Base-by-base conservation (phyloP, 2,797 vertebrate genomes). In the Ptychadena robeensis region DNA sequence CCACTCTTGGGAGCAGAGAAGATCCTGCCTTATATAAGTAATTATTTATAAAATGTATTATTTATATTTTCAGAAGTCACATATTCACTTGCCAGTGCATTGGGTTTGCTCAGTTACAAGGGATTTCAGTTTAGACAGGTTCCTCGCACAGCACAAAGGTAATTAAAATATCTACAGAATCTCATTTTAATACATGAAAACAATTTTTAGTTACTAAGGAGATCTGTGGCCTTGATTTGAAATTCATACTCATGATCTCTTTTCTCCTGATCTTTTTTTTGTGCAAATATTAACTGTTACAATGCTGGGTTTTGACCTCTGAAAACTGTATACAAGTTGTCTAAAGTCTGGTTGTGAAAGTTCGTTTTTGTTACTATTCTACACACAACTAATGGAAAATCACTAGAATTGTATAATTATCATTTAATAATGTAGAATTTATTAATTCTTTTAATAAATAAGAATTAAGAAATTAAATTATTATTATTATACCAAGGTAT, bases 31-130 rank as follows among this genome's bases (percentile, higher is more conserved):
- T 27, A 65, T 76, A 25, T 63, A 30, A 76, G 61, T 30, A 65
- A 65, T 76, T 76, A 76, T 76, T 76, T 66, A 48, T 44, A 65
- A 76, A 44, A 76, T 76, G 73, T 28, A 76, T 76, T 76, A 76
- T 76, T 65, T 65, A 65, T 76, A 37, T 44, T 31, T 76, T 65
- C 38, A n/a, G 57, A 38, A 61, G 34, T 10, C 14, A 35, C 59
- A 61, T 15, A 40, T 10, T 40, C 27, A 64, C 9, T 76, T 44
- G 15, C 10, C 31, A 48, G 40, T 18, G 14, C 22, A 44, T 64
- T 18, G 31, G 14, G 64, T 30, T 64, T 76, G 37, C 65, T 75
- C 28, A 22, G 48, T 27, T 65, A 64, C 32, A 37, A 10, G 34
- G 12, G 64, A 66, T 18, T 66, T 44, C 64, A 28, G 9, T 32